Conservation (phyloP, 2,113 vertebrate genomes). For the Nothobranchius kuhntae region DNA sequence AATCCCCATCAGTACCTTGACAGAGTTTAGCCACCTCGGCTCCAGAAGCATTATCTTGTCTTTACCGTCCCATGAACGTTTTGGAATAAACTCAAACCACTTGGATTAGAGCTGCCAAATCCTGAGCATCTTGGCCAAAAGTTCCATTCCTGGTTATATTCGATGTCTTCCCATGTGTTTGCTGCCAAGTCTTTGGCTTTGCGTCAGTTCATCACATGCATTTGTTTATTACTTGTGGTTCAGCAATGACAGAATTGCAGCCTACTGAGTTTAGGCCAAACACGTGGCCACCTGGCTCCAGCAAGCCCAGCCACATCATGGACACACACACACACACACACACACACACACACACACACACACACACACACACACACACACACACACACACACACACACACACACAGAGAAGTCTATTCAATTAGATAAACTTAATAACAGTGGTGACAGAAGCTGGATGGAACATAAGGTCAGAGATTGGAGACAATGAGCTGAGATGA, state of each 20-base stretch:
- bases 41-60: conserved; percentile 13
- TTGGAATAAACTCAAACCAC: conserved; percentile 29
- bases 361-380: conserved; percentile 16
- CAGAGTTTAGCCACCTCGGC: conserved; percentile 1
- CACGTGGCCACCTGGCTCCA: conserved; percentile 71
- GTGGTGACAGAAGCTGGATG: conserved; percentile 60
- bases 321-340: conserved; percentile 21
- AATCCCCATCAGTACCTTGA: conserved; percentile 8
- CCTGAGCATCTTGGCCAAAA: conserved; percentile 19
- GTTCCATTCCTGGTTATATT: conserved; percentile 40
- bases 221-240: conserved; percentile 57
- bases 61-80: conserved; percentile 18
- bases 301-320: conserved; percentile 45
- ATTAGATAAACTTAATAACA: conserved; percentile 62
- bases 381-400: conserved; percentile 34
- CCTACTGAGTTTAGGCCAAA: conserved; percentile 52
- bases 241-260: conserved; percentile 42
- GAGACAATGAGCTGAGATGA: conserved; percentile 46
- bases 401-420: conserved; percentile 42
- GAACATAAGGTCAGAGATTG: conserved; percentile 39
- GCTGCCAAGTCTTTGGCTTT: conserved; percentile 39
- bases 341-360: conserved; percentile 22
- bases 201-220: conserved; percentile 44
- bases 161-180: conserved; percentile 22
- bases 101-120: conserved; percentile 27